Base-by-base conservation (phyloP, 2,797 vertebrate genomes). In the Micropoecilia bifurca region DNA sequence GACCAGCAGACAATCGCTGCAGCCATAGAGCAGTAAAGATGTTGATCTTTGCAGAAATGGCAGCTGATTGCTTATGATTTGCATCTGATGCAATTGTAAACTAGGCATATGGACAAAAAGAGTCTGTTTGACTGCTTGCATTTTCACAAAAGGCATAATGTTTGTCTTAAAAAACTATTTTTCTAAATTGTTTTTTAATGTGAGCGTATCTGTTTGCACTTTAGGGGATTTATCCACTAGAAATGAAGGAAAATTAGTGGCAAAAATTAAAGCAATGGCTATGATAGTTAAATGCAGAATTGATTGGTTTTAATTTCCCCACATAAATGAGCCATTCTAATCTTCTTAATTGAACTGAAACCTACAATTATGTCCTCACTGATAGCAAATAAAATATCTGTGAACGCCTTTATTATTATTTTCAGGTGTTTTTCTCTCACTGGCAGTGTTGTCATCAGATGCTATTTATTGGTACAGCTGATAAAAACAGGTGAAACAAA, bases 1-100 rank as follows among this genome's bases (percentile, higher is more conserved):
- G 80, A 86, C 72, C 78, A 55, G 75, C 82, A 90, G 85, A 85
- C 85, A 75, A 83, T 85, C 76, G 61, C 48, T 13, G 73, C 66
- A 36, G 61, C 82, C 75, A 66, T 1, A 3, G 75, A 48, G 66
- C 30, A 77, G 82, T 80, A 72, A 20, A 47, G 79, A 90, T 84
- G 79, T 76, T 71, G 80, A 84, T 77, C 76, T 8, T 18, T 53
- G 1, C 73, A 77, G 81, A 74, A 61, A 80, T 72, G 79, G 61
- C 73, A 71, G 76, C 83, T 80, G 86, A 91, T 76, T 61, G 28
- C 28, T 75, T 47, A 75, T 46, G 76, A 80, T 85, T 77, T 75
- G 45, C 77, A 71, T 85, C 73, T 80, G 33, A 59, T 7, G 45
- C 63, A 77, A 77, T 81, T 43, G 75, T 43, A 68, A 78, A 63